Evolutionary conservation across 1,140 invertebrate species (phyloP), one percentile per base, ranked within the genome.

Genomic region (Drosophila repletoides): DNA sequence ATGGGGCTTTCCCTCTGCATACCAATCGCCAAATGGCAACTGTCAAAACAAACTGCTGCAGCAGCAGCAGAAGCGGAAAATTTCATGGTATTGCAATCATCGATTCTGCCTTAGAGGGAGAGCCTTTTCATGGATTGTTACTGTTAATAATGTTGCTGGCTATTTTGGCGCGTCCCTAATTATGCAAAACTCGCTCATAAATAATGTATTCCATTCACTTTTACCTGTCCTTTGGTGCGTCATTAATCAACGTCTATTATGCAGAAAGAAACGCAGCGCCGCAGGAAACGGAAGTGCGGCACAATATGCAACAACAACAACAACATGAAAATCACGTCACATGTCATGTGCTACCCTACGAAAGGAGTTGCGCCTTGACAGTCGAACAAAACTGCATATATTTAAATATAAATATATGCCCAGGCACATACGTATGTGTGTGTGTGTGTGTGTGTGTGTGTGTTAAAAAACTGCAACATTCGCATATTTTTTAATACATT

Each of bases 211-310:
- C 65, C 70, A 67, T 66, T 66, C 55, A 70, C 64, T 74, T 84
- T 83, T 72, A 83, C 73, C 74, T 77, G 72, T 68, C 63, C 72
- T 52, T 46, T 33, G 73, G 58, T 69, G 69, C 59, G 73, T 66
- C 73, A 83, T 81, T 67, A 46, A 79, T 83, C 79, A 84, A 84
- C 60, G 77, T 83, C 74, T 60, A 73, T 84, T 77, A 84, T 64
- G 64, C 73, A 69, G 15, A 63, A 81, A 83, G 77, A 83, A 81
- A 72, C 52, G 59, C 77, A 68, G 34, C 28, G 63, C 14, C 21
- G 43, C 21, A 53, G 79, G 74, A 77, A 77, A 53, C 77, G 77
- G 77, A 77, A 84, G 69, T 84, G 79, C 59, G 31, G 61, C 68
- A 61, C 63, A 80, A 69, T 53, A 59, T 61, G 46, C 58, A 66